Evolutionary conservation across 2,113 vertebrate species (phyloP), one percentile per base, ranked within the genome.

Genomic region (Laticauda laticaudata): DNA sequence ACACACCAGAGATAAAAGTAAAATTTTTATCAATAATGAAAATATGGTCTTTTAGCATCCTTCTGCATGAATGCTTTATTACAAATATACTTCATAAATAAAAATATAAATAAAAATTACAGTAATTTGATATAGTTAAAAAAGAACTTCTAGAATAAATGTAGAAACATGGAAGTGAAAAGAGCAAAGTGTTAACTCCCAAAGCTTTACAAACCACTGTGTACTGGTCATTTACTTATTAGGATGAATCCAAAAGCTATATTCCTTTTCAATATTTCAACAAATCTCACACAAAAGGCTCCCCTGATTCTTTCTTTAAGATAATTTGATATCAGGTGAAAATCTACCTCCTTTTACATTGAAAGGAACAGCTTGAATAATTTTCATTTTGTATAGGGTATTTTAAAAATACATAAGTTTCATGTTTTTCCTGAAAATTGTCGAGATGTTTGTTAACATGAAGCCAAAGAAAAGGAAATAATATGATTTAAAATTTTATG

Each of bases 211-310:
- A 88, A 55, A 88, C 1, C 85, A 48, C 8, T 24, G 1, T 45
- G 34, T 94, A 69, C 89, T 90, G 55, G 93, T 93, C 59, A 86
- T 55, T 24, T 12, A 94, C 93, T 3, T 91, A 61, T 85, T 5
- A 34, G 91, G 92, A 8, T 48, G 34, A 2, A 91, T 90, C 75
- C 61, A 15, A 15, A 91, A 43, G 15, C 75, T 0, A 91, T 2
- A 8, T 29, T 20, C 11, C 57, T 55, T 39, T 92, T 6, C 59
- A 90, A 45, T 21, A 48, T 85, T 92, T 64, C 75, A 55, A 94
- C 20, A 88, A 92, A 64, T 12, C 89, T 53, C 39, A 10, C 53
- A 45, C 92, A 55, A 90, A 81, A 20, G 69, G 48, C 2, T 29
- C 23, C 14, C n/a, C 45, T 24, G 23, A 14, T 18, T 26, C 24